These are phyloP conservation scores for Dolomedes plantarius DNA, from an alignment of 2,888 invertebrate species.

Conservation along the genomic window DNA sequence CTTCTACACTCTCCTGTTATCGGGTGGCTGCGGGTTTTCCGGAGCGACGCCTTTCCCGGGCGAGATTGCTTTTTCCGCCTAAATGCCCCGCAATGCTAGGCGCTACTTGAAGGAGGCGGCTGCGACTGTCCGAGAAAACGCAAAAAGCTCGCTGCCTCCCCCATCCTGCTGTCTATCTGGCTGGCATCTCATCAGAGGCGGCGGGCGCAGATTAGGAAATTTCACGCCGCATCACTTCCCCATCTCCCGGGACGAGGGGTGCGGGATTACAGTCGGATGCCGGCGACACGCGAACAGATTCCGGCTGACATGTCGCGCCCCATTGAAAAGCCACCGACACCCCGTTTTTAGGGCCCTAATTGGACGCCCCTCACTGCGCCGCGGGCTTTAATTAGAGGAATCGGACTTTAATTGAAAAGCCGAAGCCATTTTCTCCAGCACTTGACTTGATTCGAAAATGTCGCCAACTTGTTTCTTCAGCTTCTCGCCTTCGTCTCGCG, in stretches of 20 bases:
- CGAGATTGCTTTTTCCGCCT: constrained; percentile 72
- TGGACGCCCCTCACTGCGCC: background rate
- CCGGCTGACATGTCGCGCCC: constrained; percentile 62
- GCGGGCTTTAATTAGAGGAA: background rate
- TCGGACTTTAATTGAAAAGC: constrained; percentile 3
- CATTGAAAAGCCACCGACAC: constrained; percentile 30
- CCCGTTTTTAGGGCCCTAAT: background rate
- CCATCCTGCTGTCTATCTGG: constrained; percentile 51
- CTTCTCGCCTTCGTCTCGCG: no score
- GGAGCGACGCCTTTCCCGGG: constrained; percentile 47
- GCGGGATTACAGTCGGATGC: constrained; percentile 65
- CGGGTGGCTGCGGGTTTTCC: constrained; percentile 63
- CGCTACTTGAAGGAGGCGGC: constrained; percentile 66
- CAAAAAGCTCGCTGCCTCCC: constrained; percentile 44
- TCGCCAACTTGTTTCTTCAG: no score
- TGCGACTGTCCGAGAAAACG: constrained; percentile 33
- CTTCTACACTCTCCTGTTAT: constrained; percentile 43
- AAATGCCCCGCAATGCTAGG: constrained; percentile 69
- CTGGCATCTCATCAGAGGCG: constrained; percentile 56
- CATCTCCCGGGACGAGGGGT: constrained; percentile 27
- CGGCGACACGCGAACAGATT: constrained; percentile 56
- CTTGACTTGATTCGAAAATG: background rate
- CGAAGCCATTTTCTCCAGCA: background rate
- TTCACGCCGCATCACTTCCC: constrained; percentile 69
- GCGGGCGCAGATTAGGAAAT: constrained; percentile 68